Evolutionary conservation across 2,113 vertebrate species (phyloP), one percentile per base, ranked within the genome.

Genomic region (Coryphaenoides rupestris): DNA sequence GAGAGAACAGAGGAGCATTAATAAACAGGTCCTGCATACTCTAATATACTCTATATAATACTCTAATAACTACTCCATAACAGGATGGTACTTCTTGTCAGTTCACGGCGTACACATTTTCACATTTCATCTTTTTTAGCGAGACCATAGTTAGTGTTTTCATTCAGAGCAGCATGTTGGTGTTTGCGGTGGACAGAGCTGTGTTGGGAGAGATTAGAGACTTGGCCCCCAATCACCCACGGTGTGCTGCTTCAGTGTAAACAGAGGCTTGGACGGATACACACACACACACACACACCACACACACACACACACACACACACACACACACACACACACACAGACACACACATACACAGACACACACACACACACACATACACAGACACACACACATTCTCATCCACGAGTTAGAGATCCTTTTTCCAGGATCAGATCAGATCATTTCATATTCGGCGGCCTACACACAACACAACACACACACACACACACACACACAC

Each of bases 401-500:
- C 47, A 50, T 40, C 33, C 9, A 40, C 33, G 5, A 40, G 33
- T 12, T 40, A 40, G 1, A 40, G 33, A 40, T 40, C 5, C 28
- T 5, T 40, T 40, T 40, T 12, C 33, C 33, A 40, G 33, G 33
- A 40, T 40, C 33, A 21, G 52, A 21, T 52, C 69, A 21, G 19
- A 46, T 58, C n/a, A n/a, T 46, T 33, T 68, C 45, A 76, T 55
- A 65, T 9, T 40, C 33, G 33, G 33, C 33, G 33, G 33, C 2
- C 33, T 40, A 40, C 9, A 40, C 5, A 40, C 5, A 40, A 40
- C 9, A 40, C 7, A 21, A 21, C 19, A 55, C n/a, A 55, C 19
- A n/a, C 50, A 53, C 50, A 2, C 50, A 53, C n/a, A 3, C 50
- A 3, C 17, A 3, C n/a, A 3, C 50, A 53, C 50, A 19, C 53